Base-by-base conservation (phyloP, 1,140 invertebrate genomes). In the Trichoplusia ni region DNA sequence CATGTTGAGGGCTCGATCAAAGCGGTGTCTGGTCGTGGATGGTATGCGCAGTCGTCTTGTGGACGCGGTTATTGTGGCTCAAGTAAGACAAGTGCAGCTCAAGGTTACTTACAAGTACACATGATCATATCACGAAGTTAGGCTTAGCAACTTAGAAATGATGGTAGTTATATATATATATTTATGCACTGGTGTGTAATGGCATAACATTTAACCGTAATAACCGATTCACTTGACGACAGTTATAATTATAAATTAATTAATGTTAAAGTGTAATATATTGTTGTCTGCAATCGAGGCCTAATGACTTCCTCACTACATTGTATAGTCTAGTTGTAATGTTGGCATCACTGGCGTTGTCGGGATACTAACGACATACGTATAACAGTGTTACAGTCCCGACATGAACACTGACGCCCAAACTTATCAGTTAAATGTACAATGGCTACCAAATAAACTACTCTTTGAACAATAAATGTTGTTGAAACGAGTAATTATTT, bases 271-370 rank as follows among this genome's bases (percentile, higher is more conserved):
- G 14, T 77, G 66, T 71, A 73, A 71, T 71, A 74, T 71, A 74
- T 66, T 72, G 67, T 67, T 73, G 33, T 68, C 51, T 65, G 59
- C 67, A 46, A 66, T 38, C 38, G 75, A 70, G 75, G 73, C 75
- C 73, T 73, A 73, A 77, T 68, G 60, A 53, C 73, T 69, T 69
- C 69, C 16, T 44, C 54, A 58, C 54, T 31, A 31, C 18, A 23
- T 35, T 71, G 64, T 71, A 66, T 66, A 71, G 56, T 42, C 14
- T 62, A 13, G 38, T 71, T 60, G 44, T 44, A 38, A 49, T 46
- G 51, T n/a, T n/a, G n/a, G n/a, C n/a, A n/a, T n/a, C n/a, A n/a
- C n/a, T n/a, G n/a, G n/a, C n/a, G n/a, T n/a, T n/a, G n/a, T n/a
- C n/a, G n/a, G n/a, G n/a, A n/a, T n/a, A n/a, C n/a, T n/a, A n/a